phyloP scores from a whole-genome alignment of 2,113 vertebrate species.

The Felis chaus region DNA sequence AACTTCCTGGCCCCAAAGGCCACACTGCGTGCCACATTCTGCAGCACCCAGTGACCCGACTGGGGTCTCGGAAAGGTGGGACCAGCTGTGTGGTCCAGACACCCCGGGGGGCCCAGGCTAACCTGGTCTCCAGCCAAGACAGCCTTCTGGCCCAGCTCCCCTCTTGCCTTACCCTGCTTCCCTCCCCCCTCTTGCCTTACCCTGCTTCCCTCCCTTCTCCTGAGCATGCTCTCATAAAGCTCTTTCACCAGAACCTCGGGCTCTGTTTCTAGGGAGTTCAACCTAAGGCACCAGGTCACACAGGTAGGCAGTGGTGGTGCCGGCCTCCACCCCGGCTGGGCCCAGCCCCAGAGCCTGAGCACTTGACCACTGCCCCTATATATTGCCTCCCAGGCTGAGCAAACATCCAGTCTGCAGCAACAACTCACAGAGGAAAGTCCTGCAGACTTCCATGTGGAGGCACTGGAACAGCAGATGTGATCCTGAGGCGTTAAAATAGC shows the following conservation, averaged over 20 bases:
- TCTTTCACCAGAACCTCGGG: neutral
- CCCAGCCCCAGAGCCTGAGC: neutral
- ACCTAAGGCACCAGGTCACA: neutral
- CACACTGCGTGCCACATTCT: rapidly evolving
- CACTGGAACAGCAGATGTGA: neutral
- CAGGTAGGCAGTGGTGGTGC: neutral
- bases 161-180: neutral
- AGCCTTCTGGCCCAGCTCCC: neutral
- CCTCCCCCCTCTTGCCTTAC: no score
- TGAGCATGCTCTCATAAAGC: neutral
- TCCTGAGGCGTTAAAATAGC: neutral
- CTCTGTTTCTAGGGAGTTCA: neutral
- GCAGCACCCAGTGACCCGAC: neutral
- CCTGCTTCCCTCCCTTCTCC: neutral
- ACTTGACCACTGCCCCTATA: neutral
- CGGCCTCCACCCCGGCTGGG: neutral
- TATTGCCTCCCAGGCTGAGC: neutral
- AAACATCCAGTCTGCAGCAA: neutral
- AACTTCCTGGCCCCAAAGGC: neutral
- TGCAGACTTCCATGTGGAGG: neutral
- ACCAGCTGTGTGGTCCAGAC: neutral
- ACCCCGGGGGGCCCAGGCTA: neutral
- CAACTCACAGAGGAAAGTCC: neutral
- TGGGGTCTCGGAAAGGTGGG: neutral
- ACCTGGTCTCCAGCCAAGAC: neutral